Evolutionary conservation across 1,140 invertebrate species (phyloP), one percentile per base, ranked within the genome.

Genomic region (Wasmannia auropunctata): DNA sequence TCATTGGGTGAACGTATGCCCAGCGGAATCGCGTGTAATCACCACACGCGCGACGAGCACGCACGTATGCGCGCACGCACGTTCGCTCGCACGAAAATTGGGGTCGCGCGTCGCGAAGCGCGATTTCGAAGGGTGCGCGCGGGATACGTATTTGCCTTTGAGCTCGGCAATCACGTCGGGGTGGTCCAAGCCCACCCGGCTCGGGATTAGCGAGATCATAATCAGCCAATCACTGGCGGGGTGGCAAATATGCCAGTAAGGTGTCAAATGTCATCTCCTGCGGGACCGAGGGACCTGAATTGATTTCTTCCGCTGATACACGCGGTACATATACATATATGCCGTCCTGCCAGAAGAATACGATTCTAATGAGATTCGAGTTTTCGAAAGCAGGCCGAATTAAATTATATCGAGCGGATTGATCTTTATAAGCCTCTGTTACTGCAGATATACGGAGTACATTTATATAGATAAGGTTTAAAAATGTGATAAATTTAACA

Each of bases 191-290:
- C 85, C 72, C 85, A 65, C 81, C 87, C 75, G 84, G 72, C 83
- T 72, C 86, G 37, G 90, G 93, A 94, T 94, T 94, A 94, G 91
- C 90, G 84, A 93, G 93, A 94, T 94, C 92, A 93, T 94, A 94
- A 94, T 94, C 93, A 94, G 90, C 90, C 92, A 91, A 94, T 94
- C 91, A 89, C 43, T 88, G 87, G 79, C 75, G 72, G 87, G 81
- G 86, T 62, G 49, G 85, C 85, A 84, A 86, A 84, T 84, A 84
- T 83, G 56, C 83, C 16, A 43, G 43, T 86, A 62, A 94, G 92
- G 93, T 94, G 93, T 94, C 94, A 93, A 94, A 94, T 94, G 92
- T 94, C 94, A 91, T 88, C 86, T 93, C 92, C 88, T 85, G 25
- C 34, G 84, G 91, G 90, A 89, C 84, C 77, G 58, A 83, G 88